Evolutionary conservation across 2,113 vertebrate genomes (phyloP).

Genomic region (Rhea americana): DNA sequence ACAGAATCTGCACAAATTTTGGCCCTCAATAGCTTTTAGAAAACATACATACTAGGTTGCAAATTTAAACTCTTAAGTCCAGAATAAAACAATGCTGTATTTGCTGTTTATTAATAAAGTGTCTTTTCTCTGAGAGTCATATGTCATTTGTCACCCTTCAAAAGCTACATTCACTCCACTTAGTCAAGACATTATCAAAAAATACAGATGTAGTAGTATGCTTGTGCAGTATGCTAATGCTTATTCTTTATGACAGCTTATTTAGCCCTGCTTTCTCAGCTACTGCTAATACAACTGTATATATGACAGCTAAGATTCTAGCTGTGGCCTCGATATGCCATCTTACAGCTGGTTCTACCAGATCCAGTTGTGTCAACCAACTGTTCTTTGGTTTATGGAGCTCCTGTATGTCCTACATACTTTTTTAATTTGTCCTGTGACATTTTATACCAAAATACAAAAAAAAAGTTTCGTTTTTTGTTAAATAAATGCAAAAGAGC

Average conservation of each 20-base stretch:
- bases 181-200: background rate
- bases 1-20: background rate
- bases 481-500: background rate
- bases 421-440: background rate
- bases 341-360: background rate
- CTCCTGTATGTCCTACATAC: background rate
- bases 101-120: background rate
- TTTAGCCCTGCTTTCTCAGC: background rate
- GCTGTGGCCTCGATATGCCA: background rate
- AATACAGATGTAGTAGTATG: background rate
- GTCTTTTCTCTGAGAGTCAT: background rate
- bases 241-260: background rate
- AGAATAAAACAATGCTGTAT: background rate
- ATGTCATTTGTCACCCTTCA: background rate
- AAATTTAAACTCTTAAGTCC: background rate
- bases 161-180: background rate
- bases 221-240: too few relatives aligned
- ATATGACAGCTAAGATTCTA: background rate
- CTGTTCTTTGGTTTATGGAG: background rate
- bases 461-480: background rate
- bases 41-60: background rate
- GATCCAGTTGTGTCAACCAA: background rate
- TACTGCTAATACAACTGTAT: background rate
- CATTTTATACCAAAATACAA: background rate
- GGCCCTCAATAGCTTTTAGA: background rate